Evolutionary conservation across 1,140 invertebrate genomes (phyloP).

Genomic region (Drosophila kohkoa): DNA sequence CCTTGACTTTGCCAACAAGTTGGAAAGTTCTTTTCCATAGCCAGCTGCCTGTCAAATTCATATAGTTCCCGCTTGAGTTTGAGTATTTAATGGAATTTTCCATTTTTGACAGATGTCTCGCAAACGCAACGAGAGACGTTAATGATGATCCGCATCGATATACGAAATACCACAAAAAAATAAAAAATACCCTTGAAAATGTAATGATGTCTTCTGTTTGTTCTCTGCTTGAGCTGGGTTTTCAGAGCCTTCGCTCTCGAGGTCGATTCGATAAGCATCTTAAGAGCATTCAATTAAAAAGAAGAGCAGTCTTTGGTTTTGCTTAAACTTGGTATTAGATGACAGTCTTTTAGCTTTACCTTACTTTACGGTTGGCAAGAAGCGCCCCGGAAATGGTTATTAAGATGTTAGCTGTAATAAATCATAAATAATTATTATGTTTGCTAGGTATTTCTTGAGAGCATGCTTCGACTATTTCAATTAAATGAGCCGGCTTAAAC

Average conservation of each 20-base stretch:
- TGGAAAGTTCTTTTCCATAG: constrained; percentile 73
- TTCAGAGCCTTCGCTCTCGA: background rate
- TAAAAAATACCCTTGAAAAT: constrained; percentile 22
- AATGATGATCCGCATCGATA: constrained; percentile 44
- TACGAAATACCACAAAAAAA: constrained; percentile 17
- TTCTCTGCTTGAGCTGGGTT: constrained; percentile 1
- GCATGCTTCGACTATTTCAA: background rate
- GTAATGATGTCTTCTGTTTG: constrained; percentile 7
- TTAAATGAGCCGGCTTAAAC: background rate
- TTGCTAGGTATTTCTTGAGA: background rate
- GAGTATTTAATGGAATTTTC: constrained; percentile 58
- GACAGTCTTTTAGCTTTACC: background rate
- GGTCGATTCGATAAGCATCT: constrained; percentile 14
- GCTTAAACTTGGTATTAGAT: background rate
- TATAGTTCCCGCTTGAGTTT: background rate
- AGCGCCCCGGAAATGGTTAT: constrained; percentile 1
- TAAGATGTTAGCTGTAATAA: background rate
- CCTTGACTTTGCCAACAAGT: constrained; percentile 57
- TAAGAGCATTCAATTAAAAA: constrained; percentile 26
- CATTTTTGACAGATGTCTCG: constrained; percentile 33
- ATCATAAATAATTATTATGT: background rate
- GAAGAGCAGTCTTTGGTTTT: background rate
- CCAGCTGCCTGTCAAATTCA: constrained; percentile 1
- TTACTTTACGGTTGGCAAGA: background rate
- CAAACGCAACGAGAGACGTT: constrained; percentile 47